phyloP scores from a whole-genome alignment of 2,113 vertebrate species.

The Xiphorhynchus elegans region DNA sequence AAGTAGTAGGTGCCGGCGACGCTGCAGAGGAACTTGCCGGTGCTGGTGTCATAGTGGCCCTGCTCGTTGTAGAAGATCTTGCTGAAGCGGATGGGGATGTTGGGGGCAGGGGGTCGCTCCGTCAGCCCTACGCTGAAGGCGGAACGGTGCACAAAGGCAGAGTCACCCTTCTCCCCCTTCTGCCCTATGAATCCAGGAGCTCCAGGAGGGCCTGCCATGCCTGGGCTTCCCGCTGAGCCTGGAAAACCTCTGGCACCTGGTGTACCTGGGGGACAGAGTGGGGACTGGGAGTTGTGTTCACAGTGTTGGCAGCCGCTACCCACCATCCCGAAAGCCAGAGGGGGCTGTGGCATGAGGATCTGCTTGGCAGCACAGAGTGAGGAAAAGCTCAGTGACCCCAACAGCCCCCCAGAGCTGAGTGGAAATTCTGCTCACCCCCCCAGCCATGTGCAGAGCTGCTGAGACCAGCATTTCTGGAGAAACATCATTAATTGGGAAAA shows the following conservation, averaged over 20 bases:
- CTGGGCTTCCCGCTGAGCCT: slow-evolving; percentile 64
- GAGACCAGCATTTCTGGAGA: neutral
- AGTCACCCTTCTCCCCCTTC: slow-evolving; percentile 77
- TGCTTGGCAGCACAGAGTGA: rapidly evolving
- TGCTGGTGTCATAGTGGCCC: slow-evolving; percentile 79
- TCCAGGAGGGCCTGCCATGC: slow-evolving; percentile 42
- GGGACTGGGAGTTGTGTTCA: neutral
- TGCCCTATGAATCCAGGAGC: slow-evolving; percentile 70
- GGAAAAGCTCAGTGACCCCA: neutral
- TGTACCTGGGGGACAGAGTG: slow-evolving; percentile 64
- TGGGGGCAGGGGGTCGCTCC: slow-evolving; percentile 47
- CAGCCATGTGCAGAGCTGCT: rapidly evolving
- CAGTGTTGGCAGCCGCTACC: rapidly evolving
- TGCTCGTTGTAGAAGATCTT: slow-evolving; percentile 86
- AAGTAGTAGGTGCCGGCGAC: slow-evolving; percentile 82
- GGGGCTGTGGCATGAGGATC: neutral
- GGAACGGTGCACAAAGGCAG: slow-evolving; percentile 73
- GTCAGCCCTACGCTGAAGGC: slow-evolving; percentile 84
- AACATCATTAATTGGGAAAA: neutral
- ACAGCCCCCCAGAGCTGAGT: neutral
- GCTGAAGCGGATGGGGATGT: slow-evolving; percentile 81
- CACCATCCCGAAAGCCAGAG: rapidly evolving
- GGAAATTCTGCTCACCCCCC: neutral
- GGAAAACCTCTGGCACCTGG: slow-evolving; percentile 73
- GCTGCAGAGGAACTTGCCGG: slow-evolving; percentile 83